Evolutionary conservation across 2,888 invertebrate genomes (phyloP).

Genomic region (Amblyjoppa fuscipennis): DNA sequence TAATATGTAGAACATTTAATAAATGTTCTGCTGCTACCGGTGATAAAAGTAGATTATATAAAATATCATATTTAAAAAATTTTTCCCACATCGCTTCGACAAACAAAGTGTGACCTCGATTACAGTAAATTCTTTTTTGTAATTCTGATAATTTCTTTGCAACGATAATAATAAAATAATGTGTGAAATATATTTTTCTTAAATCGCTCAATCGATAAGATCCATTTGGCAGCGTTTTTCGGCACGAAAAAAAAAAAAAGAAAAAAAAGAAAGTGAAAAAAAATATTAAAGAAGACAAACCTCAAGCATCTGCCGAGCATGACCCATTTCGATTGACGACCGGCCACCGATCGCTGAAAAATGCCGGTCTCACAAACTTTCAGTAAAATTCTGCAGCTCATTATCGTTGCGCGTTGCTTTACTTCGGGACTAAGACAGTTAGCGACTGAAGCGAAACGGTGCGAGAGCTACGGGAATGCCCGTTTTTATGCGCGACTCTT

Average conservation of each 20-base stretch:
- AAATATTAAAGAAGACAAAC: constrained; percentile 72
- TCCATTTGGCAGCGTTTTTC: too few relatives aligned
- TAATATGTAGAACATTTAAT: too few relatives aligned
- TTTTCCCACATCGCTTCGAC: too few relatives aligned
- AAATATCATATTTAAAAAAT: too few relatives aligned
- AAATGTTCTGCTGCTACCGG: too few relatives aligned
- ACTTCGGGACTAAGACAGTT: constrained; percentile 2
- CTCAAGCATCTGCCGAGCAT: constrained; percentile 79
- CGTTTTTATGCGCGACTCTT: constrained; percentile 57
- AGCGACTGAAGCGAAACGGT: constrained; percentile 24
- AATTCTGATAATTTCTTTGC: too few relatives aligned
- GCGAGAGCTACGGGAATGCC: constrained; percentile 27
- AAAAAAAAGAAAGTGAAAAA: not conserved
- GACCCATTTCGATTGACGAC: constrained; percentile 74
- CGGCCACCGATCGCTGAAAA: constrained; percentile 71
- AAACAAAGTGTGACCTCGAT: too few relatives aligned
- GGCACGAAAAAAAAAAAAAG: not conserved
- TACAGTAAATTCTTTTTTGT: too few relatives aligned
- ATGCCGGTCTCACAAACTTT: constrained; percentile 77
- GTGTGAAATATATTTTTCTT: too few relatives aligned
- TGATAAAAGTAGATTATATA: too few relatives aligned
- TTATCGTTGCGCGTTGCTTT: constrained; percentile 61
- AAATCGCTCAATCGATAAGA: too few relatives aligned
- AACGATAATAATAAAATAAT: too few relatives aligned
- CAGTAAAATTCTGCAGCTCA: constrained; percentile 78